phyloP scores from a whole-genome alignment of 2,113 vertebrate species.

The Elgaria multicarinata region DNA sequence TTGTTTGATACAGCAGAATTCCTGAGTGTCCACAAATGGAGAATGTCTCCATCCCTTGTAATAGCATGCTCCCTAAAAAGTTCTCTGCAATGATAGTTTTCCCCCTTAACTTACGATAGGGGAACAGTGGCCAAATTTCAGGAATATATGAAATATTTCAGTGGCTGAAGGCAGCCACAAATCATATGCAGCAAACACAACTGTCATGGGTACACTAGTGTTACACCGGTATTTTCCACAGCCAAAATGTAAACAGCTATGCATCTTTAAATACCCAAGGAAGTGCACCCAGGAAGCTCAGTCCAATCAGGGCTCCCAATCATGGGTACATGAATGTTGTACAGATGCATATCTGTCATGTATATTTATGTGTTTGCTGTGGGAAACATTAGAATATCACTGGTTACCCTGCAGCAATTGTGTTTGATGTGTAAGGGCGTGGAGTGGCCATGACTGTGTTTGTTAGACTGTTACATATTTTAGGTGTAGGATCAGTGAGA shows the following conservation, averaged over 20 bases:
- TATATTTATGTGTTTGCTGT: neutral
- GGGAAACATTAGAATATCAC: neutral
- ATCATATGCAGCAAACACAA: neutral
- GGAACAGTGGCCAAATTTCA: neutral
- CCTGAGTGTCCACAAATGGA: neutral
- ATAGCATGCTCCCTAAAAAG: neutral
- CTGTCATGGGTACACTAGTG: neutral
- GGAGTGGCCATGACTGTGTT: neutral
- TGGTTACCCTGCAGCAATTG: no score
- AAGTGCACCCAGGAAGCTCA: neutral
- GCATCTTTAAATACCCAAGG: neutral
- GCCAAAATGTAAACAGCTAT: neutral
- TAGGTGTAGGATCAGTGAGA: conserved; percentile 3
- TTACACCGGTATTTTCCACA: neutral
- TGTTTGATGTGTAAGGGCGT: neutral
- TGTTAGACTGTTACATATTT: neutral
- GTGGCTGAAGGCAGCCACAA: neutral
- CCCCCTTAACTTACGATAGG: neutral
- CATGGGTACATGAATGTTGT: neutral
- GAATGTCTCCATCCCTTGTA: neutral
- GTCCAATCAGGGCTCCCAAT: neutral
- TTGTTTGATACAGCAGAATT: neutral
- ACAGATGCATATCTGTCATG: neutral
- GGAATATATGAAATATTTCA: neutral
- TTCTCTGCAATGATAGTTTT: neutral